phyloP scores from a whole-genome alignment of 2,797 vertebrate genomes.

The Channallabes apus region DNA sequence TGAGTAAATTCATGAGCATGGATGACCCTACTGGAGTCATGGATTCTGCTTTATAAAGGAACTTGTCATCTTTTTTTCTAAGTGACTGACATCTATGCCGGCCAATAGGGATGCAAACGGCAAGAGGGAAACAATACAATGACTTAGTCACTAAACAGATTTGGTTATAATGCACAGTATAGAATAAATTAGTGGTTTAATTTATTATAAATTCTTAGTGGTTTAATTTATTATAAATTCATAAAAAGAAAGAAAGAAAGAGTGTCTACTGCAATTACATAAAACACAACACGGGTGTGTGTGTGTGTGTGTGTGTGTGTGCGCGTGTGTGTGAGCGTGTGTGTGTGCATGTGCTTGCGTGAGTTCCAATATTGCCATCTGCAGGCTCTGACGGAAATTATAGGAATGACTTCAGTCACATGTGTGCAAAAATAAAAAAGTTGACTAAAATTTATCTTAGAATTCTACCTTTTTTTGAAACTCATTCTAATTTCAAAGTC shows the following conservation, averaged over 20 bases:
- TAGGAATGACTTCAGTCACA: too few species aligned
- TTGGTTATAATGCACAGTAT: neutral
- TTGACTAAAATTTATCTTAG: too few species aligned
- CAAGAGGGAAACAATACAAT: neutral
- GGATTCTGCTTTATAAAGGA: constrained; percentile 30
- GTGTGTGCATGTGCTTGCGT: too few species aligned
- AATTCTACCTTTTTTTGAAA: too few species aligned
- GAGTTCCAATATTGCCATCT: constrained; percentile 46
- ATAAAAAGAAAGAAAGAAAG: neutral
- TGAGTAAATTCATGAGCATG: constrained; percentile 25
- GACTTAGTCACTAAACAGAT: neutral
- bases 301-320: neutral
- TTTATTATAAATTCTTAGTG: too few species aligned
- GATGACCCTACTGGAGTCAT: constrained; percentile 1
- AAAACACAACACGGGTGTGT: neutral
- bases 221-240: too few species aligned
- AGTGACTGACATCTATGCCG: neutral
- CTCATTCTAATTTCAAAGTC: too few species aligned
- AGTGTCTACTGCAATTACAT: neutral
- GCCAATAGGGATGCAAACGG: constrained; percentile 40
- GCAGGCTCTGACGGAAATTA: constrained; percentile 16
- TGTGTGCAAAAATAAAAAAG: neutral
- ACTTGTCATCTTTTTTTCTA: constrained; percentile 6
- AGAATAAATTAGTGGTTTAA: neutral
- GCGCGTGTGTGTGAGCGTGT: neutral